A percentile compares a stretch with the other conserved stretches of the same genome.
phyloP scores from a whole-genome alignment of 2,888 invertebrate species.

The Cheilosia vernalis region DNA sequence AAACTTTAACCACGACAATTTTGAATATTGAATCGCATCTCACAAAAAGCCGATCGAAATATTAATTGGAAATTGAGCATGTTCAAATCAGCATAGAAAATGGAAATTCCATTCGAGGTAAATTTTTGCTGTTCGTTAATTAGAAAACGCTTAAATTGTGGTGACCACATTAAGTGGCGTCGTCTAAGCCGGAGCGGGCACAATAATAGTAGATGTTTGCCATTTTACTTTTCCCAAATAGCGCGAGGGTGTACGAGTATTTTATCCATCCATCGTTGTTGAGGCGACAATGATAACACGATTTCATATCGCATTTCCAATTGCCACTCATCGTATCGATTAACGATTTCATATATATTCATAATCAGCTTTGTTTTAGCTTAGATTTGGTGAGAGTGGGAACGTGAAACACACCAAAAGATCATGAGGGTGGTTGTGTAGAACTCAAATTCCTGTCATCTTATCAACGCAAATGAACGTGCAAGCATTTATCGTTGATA shows the following conservation, averaged over 20 bases:
- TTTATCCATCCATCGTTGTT: constrained; percentile 16
- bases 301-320: constrained; percentile 40
- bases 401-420: neutral
- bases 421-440: constrained; percentile 21
- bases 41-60: neutral
- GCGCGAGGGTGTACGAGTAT: neutral
- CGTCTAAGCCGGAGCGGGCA: neutral
- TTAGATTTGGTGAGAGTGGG: neutral
- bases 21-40: neutral
- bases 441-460: constrained; percentile 44
- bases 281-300: constrained; percentile 24
- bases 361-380: constrained; percentile 59
- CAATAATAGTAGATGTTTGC: constrained; percentile 11
- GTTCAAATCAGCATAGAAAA: constrained; percentile 5
- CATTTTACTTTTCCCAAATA: constrained; percentile 22
- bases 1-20: neutral
- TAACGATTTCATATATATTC: constrained; percentile 52
- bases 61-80: constrained; percentile 15
- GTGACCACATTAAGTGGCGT: neutral
- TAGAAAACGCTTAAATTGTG: constrained; percentile 15
- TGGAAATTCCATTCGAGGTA: constrained; percentile 13
- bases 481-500: constrained; percentile 35
- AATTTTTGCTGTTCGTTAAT: constrained; percentile 13
- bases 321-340: constrained; percentile 56
- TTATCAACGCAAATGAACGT: constrained; percentile 49